Evolutionary conservation across 1,140 invertebrate species (phyloP).

Genomic region (Melanaphis sacchari): DNA sequence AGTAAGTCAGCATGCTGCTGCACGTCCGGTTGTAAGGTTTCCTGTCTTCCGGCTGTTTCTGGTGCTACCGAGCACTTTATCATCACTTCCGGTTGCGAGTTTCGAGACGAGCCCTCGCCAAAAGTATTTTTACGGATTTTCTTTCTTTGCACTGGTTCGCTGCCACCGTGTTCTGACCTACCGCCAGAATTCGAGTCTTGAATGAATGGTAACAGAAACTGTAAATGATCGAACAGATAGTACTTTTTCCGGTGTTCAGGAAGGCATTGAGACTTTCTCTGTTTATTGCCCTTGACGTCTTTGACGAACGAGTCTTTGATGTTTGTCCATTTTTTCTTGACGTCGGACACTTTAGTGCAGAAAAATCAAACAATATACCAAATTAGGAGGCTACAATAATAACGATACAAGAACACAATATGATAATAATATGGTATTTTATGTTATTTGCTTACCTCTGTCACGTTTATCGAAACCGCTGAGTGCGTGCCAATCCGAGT

Average conservation of each 20-base stretch:
- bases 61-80: background rate
- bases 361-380: background rate
- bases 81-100: background rate
- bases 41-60: background rate
- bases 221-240: slow-evolving; percentile 44
- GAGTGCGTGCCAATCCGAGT: slow-evolving; percentile 22
- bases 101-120: background rate
- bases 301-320: slow-evolving; percentile 55
- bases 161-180: background rate
- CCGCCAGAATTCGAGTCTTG: background rate
- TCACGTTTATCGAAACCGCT: background rate
- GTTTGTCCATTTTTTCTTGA: slow-evolving; percentile 51
- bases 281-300: slow-evolving; percentile 42
- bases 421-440: background rate
- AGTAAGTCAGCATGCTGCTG: background rate
- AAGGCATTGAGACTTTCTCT: background rate
- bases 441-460: slow-evolving; percentile 23
- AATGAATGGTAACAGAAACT: slow-evolving; percentile 39
- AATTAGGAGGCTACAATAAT: background rate
- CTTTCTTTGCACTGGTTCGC: background rate
- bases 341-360: background rate
- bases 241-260: slow-evolving; percentile 34
- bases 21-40: background rate
- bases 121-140: background rate
- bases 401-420: background rate